Conservation (phyloP, 2,888 invertebrate species). For the Orthosia incerta region DNA sequence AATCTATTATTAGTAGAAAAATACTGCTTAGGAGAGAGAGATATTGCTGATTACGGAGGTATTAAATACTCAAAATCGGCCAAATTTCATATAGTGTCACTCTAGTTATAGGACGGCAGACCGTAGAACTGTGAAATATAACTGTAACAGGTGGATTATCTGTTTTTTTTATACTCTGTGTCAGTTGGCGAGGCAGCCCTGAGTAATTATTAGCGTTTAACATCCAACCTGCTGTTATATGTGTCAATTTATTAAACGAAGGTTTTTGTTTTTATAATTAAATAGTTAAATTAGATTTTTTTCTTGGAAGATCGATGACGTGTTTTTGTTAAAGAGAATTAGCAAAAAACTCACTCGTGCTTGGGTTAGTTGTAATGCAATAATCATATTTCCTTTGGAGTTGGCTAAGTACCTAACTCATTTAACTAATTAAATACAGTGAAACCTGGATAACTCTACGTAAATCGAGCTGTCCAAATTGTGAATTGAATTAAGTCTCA, state of each 20-base stretch:
- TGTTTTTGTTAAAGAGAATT: neutral
- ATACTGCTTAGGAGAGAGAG: too few species aligned
- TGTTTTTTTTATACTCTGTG: slow-evolving; percentile 71
- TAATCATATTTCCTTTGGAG: neutral
- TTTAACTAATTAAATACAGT: too few species aligned
- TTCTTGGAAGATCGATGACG: slow-evolving; percentile 19
- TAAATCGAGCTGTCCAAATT: too few species aligned
- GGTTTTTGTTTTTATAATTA: slow-evolving; percentile 46
- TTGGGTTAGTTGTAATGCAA: neutral
- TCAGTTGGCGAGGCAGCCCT: slow-evolving; percentile 79
- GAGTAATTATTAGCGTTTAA: slow-evolving; percentile 85
- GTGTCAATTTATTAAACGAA: slow-evolving; percentile 67
- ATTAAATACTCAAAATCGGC: too few species aligned
- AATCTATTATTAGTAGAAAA: too few species aligned
- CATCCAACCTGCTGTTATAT: slow-evolving; percentile 85
- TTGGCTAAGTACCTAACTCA: neutral
- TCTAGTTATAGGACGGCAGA: too few species aligned
- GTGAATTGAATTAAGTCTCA: too few species aligned
- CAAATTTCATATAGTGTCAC: too few species aligned
- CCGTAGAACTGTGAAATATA: slow-evolving; percentile 69
- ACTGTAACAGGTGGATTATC: slow-evolving; percentile 84
- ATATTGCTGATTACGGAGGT: too few species aligned
- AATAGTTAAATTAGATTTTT: slow-evolving; percentile 34
- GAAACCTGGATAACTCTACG: too few species aligned
- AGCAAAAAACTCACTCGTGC: neutral